Base-by-base conservation (phyloP, 2,797 vertebrate species). In the Acanthornis magna region DNA sequence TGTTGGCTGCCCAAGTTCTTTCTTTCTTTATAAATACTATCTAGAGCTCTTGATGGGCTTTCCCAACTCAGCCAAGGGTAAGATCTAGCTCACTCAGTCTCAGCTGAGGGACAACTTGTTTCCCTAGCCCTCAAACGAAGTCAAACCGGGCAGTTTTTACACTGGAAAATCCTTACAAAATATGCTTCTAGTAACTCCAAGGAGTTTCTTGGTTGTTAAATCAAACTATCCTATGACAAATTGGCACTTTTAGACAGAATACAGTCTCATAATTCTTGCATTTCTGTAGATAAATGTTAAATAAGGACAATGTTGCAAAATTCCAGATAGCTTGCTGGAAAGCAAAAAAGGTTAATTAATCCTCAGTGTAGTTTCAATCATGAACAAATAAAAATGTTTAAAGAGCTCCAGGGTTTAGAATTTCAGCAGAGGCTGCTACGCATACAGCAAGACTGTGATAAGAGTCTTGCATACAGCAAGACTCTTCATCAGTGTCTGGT, bases 221-320 rank as follows among this genome's bases (percentile, higher is more conserved):
- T 71, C 5, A 7, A 93, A 57, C 42, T 58, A 38, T 61, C 38
- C 38, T 27, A 23, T 45, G 68, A 93, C 26, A 83, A 91, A 92
- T 10, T 71, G 38, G 8, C 50, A 85, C 22, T 92, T 89, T 74
- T 54, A 67, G 91, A 82, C 30, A 88, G 90, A 95, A 85, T 32
- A 26, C 5, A 71, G 36, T 36, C 38, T 82, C 67, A 34, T 88
- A 77, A 91, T 95, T 86, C 53, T 85, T 17, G 0, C 43, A 68
- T 93, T 92, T 91, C 61, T 94, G 40, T 61, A 83, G 47, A 88
- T 75, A 94, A 93, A 88, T 80, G 68, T 91, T 91, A 93, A 83
- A 83, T 66, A 55, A 81, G 84, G 75, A 81, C 42, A 65, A 73
- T 11, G 36, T 89, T 78, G 75, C 13, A 11, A 83, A 93, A 95